These are phyloP conservation scores for Chironomus riparius DNA, from an alignment of 2,888 invertebrate species.

Conservation along the genomic window DNA sequence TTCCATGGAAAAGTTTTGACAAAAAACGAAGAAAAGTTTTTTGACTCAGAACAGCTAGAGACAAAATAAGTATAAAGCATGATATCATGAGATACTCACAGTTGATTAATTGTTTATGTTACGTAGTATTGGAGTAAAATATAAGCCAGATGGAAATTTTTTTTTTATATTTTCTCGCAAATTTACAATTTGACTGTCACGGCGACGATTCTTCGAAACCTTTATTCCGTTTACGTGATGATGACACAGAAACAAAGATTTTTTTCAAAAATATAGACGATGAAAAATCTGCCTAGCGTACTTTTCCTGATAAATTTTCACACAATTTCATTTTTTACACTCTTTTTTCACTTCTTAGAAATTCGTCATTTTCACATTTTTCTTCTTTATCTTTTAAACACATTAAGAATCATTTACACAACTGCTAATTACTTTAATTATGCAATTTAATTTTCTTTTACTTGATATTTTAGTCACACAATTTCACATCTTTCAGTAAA, in stretches of 20 bases:
- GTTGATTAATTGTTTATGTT: not conserved
- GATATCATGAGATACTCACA: conserved; percentile 9
- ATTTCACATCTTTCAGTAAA: not conserved
- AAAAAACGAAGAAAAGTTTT: not conserved
- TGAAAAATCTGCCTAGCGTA: not conserved
- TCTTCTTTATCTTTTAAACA: not conserved
- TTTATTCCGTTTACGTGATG: no score
- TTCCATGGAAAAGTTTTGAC: conserved; percentile 1
- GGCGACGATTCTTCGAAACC: no score
- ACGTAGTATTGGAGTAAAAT: not conserved
- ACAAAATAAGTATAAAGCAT: not conserved
- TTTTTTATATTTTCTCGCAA: not conserved
- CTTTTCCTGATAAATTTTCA: not conserved
- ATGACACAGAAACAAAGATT: not conserved
- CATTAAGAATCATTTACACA: no score
- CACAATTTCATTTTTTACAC: not conserved
- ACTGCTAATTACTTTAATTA: not conserved
- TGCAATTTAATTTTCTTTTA: not conserved
- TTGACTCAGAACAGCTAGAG: not conserved
- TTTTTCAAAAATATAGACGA: not conserved
- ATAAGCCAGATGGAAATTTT: not conserved
- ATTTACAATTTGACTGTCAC: not conserved
- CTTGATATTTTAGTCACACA: not conserved
- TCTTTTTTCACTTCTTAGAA: not conserved
- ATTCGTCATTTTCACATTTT: not conserved